These are phyloP conservation scores for Scyliorhinus canicula DNA, from an alignment of 2,797 vertebrate genomes.

Conservation along the genomic window DNA sequence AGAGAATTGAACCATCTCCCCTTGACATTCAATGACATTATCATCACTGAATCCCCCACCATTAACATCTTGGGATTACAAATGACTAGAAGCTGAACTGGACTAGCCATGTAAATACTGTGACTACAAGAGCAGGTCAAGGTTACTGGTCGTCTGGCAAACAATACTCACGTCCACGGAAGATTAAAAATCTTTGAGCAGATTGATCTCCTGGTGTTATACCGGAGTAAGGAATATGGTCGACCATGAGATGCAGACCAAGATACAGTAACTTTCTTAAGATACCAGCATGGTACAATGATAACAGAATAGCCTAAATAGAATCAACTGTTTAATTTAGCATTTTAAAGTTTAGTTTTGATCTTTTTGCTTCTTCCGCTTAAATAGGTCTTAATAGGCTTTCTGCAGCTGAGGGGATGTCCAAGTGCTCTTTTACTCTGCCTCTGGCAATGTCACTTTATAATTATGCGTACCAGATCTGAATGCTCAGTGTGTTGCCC, in stretches of 20 bases:
- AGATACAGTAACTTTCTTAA: background rate
- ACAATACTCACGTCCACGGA: no score
- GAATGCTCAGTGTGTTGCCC: background rate
- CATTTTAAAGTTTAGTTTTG: background rate
- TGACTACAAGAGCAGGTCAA: no score
- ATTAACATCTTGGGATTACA: no score
- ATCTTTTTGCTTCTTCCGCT: background rate
- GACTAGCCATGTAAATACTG: no score
- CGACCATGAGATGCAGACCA: background rate
- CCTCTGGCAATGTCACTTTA: background rate
- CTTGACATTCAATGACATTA: no score
- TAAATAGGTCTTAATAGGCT: background rate
- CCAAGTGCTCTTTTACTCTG: background rate
- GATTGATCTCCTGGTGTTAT: background rate
- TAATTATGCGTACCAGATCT: background rate
- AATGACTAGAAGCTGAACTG: no score
- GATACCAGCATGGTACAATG: background rate
- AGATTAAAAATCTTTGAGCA: background rate
- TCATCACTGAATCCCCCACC: no score
- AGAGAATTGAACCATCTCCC: no score
- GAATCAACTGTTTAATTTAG: background rate
- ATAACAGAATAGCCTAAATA: background rate
- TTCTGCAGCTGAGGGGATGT: background rate
- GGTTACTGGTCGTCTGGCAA: no score
- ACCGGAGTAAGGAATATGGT: background rate